Conservation (phyloP, 2,113 vertebrate genomes). For the Neofelis nebulosa region DNA sequence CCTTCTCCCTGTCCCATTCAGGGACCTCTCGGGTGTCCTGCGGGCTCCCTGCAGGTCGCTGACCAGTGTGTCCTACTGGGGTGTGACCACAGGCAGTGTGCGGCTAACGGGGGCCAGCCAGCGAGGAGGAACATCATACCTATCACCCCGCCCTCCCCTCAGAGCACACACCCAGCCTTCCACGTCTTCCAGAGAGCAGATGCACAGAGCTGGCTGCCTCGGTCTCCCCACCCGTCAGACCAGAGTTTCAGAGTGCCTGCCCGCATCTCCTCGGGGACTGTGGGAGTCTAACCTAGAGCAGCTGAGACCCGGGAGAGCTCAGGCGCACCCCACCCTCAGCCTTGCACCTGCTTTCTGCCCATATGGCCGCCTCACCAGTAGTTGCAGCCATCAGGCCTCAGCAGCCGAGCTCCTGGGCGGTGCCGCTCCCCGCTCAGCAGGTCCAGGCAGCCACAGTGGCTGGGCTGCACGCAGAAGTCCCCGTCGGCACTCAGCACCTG, state of each 20-base stretch:
- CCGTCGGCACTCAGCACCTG: conserved; percentile 86
- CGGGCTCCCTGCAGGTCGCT: not conserved
- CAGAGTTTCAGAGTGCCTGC: not conserved
- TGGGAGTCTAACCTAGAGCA: not conserved
- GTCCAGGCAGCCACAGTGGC: conserved; percentile 88
- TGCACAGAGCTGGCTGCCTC: not conserved
- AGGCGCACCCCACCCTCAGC: not conserved
- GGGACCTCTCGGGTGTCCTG: not conserved
- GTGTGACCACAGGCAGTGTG: not conserved
- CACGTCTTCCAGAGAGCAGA: not conserved
- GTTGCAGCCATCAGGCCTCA: conserved; percentile 87
- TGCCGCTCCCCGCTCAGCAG: conserved; percentile 81
- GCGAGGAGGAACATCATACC: accelerated
- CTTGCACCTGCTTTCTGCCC: not conserved
- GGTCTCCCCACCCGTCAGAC: not conserved
- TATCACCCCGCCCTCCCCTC: not conserved
- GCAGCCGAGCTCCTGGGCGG: conserved; percentile 76
- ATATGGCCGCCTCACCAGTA: conserved; percentile 86
- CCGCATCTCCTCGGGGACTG: not conserved
- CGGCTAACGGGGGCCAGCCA: not conserved
- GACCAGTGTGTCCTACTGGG: not conserved
- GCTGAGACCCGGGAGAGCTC: not conserved
- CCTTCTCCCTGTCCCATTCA: not conserved
- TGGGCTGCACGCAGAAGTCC: conserved; percentile 83
- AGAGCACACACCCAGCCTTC: not conserved